Evolutionary conservation across 2,888 invertebrate genomes (phyloP).

Genomic region (Zygogramma bicolorata): DNA sequence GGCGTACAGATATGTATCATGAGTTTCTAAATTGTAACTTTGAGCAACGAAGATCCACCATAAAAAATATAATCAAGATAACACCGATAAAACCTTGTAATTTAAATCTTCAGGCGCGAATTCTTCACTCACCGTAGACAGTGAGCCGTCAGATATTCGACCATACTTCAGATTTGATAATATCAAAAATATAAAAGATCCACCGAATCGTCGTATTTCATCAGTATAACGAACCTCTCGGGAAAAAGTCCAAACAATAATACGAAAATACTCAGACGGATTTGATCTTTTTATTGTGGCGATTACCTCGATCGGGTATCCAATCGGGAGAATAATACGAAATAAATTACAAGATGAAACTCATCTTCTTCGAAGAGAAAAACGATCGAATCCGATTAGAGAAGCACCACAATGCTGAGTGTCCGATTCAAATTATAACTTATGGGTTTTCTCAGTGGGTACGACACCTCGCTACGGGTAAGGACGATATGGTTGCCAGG

Average conservation of each 20-base stretch:
- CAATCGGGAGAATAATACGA: constrained; percentile 43
- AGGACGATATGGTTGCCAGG: constrained; percentile 9
- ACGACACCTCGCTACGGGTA: constrained; percentile 16
- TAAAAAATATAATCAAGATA: background rate
- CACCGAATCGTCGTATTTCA: constrained; percentile 1
- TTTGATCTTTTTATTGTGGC: constrained; percentile 34
- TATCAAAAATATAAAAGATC: background rate
- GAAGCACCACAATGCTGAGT: constrained; percentile 35
- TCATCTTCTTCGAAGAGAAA: constrained; percentile 31
- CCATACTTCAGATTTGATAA: background rate
- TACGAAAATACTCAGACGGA: constrained; percentile 18
- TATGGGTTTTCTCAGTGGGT: constrained; percentile 57
- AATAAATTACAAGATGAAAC: constrained; percentile 45
- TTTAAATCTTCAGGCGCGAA: background rate
- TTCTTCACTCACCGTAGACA: background rate
- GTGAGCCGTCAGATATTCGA: background rate
- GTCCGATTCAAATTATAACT: constrained; percentile 47
- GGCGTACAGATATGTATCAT: too few species aligned
- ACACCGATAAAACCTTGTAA: background rate
- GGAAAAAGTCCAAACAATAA: background rate
- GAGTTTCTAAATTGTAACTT: too few species aligned
- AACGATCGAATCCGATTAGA: constrained; percentile 48
- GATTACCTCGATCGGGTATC: constrained; percentile 27
- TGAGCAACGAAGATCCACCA: background rate
- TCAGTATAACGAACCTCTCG: background rate